Evolutionary conservation across 2,888 invertebrate species (phyloP), one percentile per base, ranked within the genome.

Genomic region (Ormyrus nitidulus): DNA sequence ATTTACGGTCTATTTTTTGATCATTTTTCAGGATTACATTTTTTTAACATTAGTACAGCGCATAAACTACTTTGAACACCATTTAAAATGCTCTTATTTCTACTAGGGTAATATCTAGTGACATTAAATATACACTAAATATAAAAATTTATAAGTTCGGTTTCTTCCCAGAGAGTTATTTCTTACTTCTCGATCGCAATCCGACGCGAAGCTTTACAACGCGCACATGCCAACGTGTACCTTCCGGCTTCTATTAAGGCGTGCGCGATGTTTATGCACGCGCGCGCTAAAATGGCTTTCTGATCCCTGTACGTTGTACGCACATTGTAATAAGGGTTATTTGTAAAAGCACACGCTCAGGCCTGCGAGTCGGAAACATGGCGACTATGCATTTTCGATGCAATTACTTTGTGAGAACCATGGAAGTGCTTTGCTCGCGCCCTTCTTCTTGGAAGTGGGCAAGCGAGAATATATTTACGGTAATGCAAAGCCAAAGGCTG

Each of bases 331-430:
- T 74, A 66, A 34, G 44, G 49, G 59, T 74, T 59, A 74, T 74
- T 74, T 74, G 48, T 11, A 48, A 59, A 66, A 74, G 59, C 44
- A 51, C 19, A 44, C 11, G 58, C 19, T 51, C 10, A 48, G 9
- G 58, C 58, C 6, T 56, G n/a, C 46, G 62, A 19, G 8, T 56
- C 13, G 34, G n/a, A 10, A 19, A 6, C 54, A 56, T 9, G 11
- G 65, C 65, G 49, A 58, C 56, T 58, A 48, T 74, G 51, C 66
- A 66, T 49, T 66, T 66, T 66, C 34, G 51, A 74, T 58, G 74
- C 74, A 74, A 74, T 66, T 66, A 74, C 65, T 65, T 74, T 58
- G 51, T 58, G 66, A 74, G 58, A 74, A 66, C 34, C 49, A 11
- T 10, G 13, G 54, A 19, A 13, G 46, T 64, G 64, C 51, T 72